Evolutionary conservation across 2,888 invertebrate species (phyloP), one percentile per base, ranked within the genome.

Genomic region (Leptogaster cylindrica): DNA sequence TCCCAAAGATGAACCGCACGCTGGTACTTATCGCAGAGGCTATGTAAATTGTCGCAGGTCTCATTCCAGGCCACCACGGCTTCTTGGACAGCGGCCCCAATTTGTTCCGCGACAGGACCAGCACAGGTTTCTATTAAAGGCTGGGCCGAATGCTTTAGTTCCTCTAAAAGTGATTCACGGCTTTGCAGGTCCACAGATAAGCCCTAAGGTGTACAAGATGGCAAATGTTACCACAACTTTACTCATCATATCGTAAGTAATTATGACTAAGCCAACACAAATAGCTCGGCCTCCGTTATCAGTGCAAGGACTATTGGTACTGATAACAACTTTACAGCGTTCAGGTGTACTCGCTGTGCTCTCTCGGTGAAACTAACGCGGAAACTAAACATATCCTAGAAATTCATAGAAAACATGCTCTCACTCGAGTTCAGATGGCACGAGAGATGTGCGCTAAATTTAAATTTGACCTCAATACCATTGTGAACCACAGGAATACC

Each of bases 1-100:
- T 88, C 85, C 93, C 93, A 93, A 68, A 93, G 84, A 52, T 88
- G 87, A 66, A 92, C 91, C 2, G 92, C 93, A 77, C 89, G 87
- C 78, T 91, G 89, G 82, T 93, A 93, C 74, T 88, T 84, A 74
- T 80, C 88, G 79, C 91, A 91, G 73, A 93, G 85, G 73, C 89
- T 88, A 72, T 87, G 87, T 72, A 93, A 84, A 78, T 90, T 89
- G 72, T 85, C 84, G 77, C 89, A 88, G n/a, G 92, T 92, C 75
- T 89, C 89, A 74, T 90, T 87, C 85, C 92, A 93, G 36, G 91
- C 89, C 3, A 88, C 85, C 10, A 90, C 89, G 12, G 92, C 92
- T 75, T 90, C 89, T 77, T 89, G 88, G 46, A 93, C 89, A 51
- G 91, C 90, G 1, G 88, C 85, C 72, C 89, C 86, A 70, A 93